Evolutionary conservation across 2,113 vertebrate genomes (phyloP).

Genomic region (Xiphophorus hellerii): DNA sequence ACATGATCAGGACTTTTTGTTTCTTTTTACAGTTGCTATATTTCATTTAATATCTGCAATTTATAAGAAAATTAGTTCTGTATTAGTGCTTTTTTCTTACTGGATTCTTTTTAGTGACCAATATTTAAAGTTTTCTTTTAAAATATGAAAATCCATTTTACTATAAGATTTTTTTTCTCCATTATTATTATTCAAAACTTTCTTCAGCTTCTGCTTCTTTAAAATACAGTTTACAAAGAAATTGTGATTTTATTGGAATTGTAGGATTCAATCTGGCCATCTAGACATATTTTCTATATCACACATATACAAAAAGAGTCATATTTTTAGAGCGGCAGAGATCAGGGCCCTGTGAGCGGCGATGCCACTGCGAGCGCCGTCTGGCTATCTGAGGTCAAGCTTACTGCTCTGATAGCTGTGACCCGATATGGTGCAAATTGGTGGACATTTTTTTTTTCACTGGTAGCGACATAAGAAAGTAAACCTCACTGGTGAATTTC

Average conservation of each 20-base stretch:
- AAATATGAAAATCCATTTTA: not conserved
- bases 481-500: not conserved
- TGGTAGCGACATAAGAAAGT: not conserved
- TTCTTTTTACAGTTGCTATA: not conserved
- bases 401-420: constrained; percentile 41
- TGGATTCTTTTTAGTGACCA: not conserved
- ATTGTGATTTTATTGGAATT: constrained; percentile 7
- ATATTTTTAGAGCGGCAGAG: constrained; percentile 60
- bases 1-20: constrained; percentile 5
- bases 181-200: too few species aligned
- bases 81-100: not conserved
- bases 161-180: too few species aligned
- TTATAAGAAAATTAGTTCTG: not conserved
- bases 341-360: constrained; percentile 69
- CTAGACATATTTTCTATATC: constrained; percentile 22
- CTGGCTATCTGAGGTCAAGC: constrained; percentile 73
- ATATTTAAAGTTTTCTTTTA: not conserved
- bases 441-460: accelerated
- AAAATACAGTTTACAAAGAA: too few species aligned
- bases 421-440: not conserved
- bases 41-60: not conserved
- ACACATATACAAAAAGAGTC: constrained; percentile 32
- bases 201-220: too few species aligned
- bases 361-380: constrained; percentile 71
- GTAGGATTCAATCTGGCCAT: constrained; percentile 18